phyloP scores from a whole-genome alignment of 2,113 vertebrate species.

The Dasyprocta punctata region DNA sequence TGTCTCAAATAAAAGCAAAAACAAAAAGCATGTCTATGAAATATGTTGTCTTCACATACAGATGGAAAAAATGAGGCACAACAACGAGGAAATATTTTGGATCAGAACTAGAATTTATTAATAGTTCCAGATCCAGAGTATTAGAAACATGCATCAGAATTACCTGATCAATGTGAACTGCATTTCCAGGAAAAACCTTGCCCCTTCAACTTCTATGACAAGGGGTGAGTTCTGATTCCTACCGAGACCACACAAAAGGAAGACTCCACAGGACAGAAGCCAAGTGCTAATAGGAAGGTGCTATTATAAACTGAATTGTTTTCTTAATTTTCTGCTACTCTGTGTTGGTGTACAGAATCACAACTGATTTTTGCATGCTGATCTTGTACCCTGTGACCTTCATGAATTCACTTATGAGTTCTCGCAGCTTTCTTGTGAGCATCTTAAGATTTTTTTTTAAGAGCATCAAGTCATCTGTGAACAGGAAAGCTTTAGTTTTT shows the following conservation, averaged over 20 bases:
- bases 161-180: background rate
- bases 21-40: background rate
- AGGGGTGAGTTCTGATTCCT: background rate
- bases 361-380: background rate
- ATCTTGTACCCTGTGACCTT: background rate
- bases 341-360: background rate
- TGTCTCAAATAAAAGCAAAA: background rate
- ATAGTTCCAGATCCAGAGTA: background rate
- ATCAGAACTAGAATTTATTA: background rate
- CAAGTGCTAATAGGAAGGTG: background rate
- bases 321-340: background rate
- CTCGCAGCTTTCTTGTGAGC: background rate
- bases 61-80: background rate
- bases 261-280: background rate
- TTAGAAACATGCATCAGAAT: background rate
- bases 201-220: background rate
- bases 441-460: background rate
- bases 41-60: background rate
- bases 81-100: background rate
- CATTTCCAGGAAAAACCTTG: background rate
- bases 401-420: background rate
- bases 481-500: background rate
- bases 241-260: background rate
- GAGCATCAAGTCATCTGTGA: background rate
- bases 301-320: background rate